phyloP scores from a whole-genome alignment of 2,888 invertebrate species.

The Nemapogon koenigi region DNA sequence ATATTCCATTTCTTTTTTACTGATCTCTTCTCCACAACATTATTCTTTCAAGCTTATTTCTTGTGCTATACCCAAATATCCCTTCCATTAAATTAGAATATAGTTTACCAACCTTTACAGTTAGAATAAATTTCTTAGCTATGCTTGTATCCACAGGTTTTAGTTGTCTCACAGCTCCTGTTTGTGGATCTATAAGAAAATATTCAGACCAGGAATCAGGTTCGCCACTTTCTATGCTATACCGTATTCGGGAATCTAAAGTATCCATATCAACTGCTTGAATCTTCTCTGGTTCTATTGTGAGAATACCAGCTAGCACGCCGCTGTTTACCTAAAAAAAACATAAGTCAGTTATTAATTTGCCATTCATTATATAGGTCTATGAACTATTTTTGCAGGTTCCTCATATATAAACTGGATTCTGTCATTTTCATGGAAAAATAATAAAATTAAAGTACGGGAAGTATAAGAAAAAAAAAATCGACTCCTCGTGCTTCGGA shows the following conservation, averaged over 20 bases:
- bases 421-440: too few species aligned
- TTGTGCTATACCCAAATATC: too few species aligned
- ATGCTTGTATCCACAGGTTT: conserved; percentile 81
- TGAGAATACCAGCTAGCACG: conserved; percentile 81
- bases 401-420: too few species aligned
- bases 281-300: conserved; percentile 85
- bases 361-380: too few species aligned
- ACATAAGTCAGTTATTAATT: too few species aligned
- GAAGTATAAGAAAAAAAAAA: too few species aligned
- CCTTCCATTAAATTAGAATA: neutral
- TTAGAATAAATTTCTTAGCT: conserved; percentile 79
- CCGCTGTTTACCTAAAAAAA: conserved; percentile 78
- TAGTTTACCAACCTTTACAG: conserved; percentile 73
- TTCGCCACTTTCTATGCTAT: conserved; percentile 81
- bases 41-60: too few species aligned
- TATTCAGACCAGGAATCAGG: conserved; percentile 80
- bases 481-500: too few species aligned
- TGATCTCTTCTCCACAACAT: too few species aligned
- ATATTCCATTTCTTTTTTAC: too few species aligned
- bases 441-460: too few species aligned
- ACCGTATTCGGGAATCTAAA: conserved; percentile 81
- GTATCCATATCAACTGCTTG: conserved; percentile 92
- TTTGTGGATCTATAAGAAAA: conserved; percentile 82
- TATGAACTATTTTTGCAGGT: too few species aligned
- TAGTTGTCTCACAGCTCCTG: conserved; percentile 82